A percentile compares a stretch with the other conserved stretches of the same genome.
These are phyloP conservation scores for Poeciliopsis presidionis DNA, from an alignment of 2,797 vertebrate species.

Conservation along the genomic window DNA sequence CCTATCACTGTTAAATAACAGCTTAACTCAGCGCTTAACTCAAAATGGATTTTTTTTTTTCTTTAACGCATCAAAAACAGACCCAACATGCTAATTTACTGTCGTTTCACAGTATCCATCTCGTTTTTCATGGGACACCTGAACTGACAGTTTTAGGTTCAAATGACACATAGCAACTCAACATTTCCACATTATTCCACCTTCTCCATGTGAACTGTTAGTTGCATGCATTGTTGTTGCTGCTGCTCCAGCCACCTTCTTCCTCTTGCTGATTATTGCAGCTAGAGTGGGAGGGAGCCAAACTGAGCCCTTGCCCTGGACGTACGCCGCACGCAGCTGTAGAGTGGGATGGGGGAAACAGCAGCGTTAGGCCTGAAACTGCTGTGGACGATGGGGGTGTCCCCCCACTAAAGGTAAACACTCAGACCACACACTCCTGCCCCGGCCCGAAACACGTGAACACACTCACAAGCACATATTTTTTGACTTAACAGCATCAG, in stretches of 20 bases:
- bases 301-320: conserved; percentile 84
- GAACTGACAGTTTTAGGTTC: conserved; percentile 52
- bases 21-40: conserved; percentile 5
- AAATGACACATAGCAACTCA: conserved; percentile 69
- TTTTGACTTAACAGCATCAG: conserved; percentile 40
- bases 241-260: conserved; percentile 87
- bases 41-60: conserved; percentile 31
- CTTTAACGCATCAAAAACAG: conserved; percentile 42
- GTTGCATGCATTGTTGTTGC: conserved; percentile 85
- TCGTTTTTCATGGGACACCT: conserved; percentile 38
- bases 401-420: conserved; percentile 85
- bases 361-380: conserved; percentile 86
- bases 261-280: conserved; percentile 89
- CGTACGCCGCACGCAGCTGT: conserved; percentile 83
- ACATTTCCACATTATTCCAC: conserved; percentile 74
- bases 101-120: conserved; percentile 37
- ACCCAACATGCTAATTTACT: not conserved
- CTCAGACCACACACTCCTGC: conserved; percentile 82
- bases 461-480: conserved; percentile 50
- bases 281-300: conserved; percentile 86
- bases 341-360: conserved; percentile 85
- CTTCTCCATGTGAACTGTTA: conserved; percentile 82
- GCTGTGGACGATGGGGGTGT: conserved; percentile 83
- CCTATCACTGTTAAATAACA: conserved; percentile 22
- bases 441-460: conserved; percentile 69